Percentiles rank a stretch among this genome's conserved stretches.
Conservation (phyloP, 1,140 invertebrate species). For the Plectrocnemia conspersa region DNA sequence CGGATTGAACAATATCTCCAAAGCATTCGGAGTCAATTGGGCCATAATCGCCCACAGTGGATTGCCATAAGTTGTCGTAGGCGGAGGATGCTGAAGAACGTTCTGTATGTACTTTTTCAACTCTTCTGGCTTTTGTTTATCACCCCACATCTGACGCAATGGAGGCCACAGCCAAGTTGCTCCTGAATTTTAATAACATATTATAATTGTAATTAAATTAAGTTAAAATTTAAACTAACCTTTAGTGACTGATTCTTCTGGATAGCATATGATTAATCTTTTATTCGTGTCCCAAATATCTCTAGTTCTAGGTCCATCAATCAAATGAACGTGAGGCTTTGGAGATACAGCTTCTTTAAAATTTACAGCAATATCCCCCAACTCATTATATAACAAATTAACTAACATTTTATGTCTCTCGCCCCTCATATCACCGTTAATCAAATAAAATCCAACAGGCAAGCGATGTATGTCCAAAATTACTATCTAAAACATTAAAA, state of each 20-base stretch:
- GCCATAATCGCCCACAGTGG: constrained; percentile 67
- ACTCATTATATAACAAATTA: constrained; percentile 51
- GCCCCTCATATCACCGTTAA: constrained; percentile 38
- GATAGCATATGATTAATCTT: constrained; percentile 56
- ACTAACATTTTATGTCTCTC: constrained; percentile 50
- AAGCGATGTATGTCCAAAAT: constrained; percentile 61
- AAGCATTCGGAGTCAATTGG: constrained; percentile 60
- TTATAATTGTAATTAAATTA: constrained; percentile 6
- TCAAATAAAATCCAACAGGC: constrained; percentile 52
- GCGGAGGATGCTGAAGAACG: constrained; percentile 43
- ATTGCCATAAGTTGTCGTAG: constrained; percentile 40
- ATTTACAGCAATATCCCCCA: constrained; percentile 50
- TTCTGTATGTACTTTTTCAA: constrained; percentile 51
- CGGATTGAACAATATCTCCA: constrained; percentile 56
- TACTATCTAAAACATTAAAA: constrained; percentile 44
- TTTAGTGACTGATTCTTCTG: constrained; percentile 43
- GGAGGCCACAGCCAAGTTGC: constrained; percentile 58
- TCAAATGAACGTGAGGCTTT: constrained; percentile 41
- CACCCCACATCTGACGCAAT: constrained; percentile 58
- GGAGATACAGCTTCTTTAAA: constrained; percentile 14
- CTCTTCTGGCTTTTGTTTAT: constrained; percentile 52
- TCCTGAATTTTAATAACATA: constrained; percentile 40
- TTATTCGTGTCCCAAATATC: constrained; percentile 56
- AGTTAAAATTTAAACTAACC: constrained; percentile 38
- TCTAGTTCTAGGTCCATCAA: constrained; percentile 51